These are phyloP conservation scores for Anaspis maculata DNA, from an alignment of 2,888 invertebrate species.

Conservation along the genomic window DNA sequence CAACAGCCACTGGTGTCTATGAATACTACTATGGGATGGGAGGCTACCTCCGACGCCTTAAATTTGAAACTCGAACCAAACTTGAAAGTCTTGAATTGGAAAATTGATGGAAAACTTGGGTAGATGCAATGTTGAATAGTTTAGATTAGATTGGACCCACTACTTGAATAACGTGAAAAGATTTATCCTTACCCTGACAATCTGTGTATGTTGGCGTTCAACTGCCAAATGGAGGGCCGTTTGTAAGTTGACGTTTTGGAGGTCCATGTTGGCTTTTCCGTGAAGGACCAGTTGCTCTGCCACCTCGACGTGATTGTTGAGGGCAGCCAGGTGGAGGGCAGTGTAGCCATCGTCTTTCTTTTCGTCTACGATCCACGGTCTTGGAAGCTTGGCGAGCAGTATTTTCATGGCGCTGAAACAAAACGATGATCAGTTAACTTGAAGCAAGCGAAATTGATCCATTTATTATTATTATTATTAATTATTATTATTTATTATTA, in stretches of 20 bases:
- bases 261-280: conserved; percentile 88
- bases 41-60: no score
- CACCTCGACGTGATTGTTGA: conserved; percentile 96
- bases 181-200: conserved; percentile 65
- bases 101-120: no score
- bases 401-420: conserved; percentile 85
- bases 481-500: no score
- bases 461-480: no score
- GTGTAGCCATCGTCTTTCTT: conserved; percentile 98
- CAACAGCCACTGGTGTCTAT: no score
- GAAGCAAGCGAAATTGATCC: no score
- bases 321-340: conserved; percentile 88
- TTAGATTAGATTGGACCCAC: no score
- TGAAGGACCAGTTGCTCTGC: conserved; percentile 80
- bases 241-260: conserved; percentile 93
- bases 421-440: background rate
- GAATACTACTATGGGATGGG: no score
- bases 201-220: conserved; percentile 95
- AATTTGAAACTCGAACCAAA: no score
- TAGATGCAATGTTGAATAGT: no score
- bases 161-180: no score
- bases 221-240: conserved; percentile 91
- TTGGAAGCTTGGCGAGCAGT: conserved; percentile 81
- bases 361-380: conserved; percentile 97
- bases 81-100: no score